Evolutionary conservation across 1,140 invertebrate genomes (phyloP), one percentile per base, ranked within the genome.

Genomic region (Drosophila oshimai): DNA sequence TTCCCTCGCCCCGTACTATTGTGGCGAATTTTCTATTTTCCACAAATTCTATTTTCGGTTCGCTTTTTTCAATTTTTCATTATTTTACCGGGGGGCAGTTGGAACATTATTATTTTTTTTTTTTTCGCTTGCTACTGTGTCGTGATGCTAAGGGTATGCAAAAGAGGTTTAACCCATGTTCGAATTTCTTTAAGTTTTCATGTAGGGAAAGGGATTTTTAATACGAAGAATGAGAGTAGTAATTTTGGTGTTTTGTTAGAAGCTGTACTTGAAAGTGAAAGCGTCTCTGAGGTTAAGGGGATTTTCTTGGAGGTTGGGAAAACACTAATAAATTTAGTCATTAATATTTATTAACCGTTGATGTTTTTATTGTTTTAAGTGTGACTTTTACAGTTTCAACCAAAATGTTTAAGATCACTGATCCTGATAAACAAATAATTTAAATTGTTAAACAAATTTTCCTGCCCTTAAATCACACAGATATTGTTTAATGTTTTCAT

Each of bases 11-110:
- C 28, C 31, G 28, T 28, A 45, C 61, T 62, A 68, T 81, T 86
- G 81, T 77, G 45, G 60, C 75, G 57, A 75, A 58, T 76, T 86
- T 87, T 87, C 68, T 65, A 68, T 76, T 80, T 87, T 77, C 58
- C 46, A 13, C 72, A 61, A 87, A 81, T 86, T 86, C 81, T 71
- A 74, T 87, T 73, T 81, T 73, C 67, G 45, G 47, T 50, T 64
- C 58, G 47, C 36, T 70, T 75, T 54, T 65, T 74, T 60, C 13
- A 39, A 31, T 57, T 57, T 50, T 49, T 67, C 47, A 49, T 79
- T 60, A 58, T 80, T 36, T 76, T 53, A 65, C 73, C 81, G 53
- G 58, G 61, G 62, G 81, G 81, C 73, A 77, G 81, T 87, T 42
- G 60, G 57, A 73, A 86, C 45, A 61, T 20, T 39, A 34, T 49